Evolutionary conservation across 2,888 invertebrate species (phyloP), one percentile per base, ranked within the genome.

Genomic region (Drosophila tripunctata): DNA sequence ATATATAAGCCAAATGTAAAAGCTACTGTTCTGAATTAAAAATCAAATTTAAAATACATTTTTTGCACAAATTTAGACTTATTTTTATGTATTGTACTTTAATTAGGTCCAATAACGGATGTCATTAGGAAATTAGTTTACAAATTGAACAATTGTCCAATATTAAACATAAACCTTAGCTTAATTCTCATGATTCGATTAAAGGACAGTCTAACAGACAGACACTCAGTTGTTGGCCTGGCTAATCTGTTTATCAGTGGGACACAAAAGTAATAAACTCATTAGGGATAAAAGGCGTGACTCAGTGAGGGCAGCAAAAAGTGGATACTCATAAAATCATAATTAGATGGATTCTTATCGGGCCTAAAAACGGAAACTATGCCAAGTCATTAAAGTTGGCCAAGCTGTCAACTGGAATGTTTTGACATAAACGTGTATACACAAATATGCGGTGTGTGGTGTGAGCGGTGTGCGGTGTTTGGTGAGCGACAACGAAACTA

Each of bases 321-420:
- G 52, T 5, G 15, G 2, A 52, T 44, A n/a, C 8, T 19, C 54
- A 44, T 71, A 51, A 62, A 67, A 71, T 67, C 24, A 48, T 67
- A 63, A 72, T 63, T 48, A 57, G 50, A 27, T 22, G 35, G n/a
- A 31, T 58, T 51, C 72, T 62, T 71, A 58, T 71, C 62, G 45
- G 44, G 4, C 17, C n/a, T n/a, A 2, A 6, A 44, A 14, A 12
- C 35, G 30, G 30, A 41, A 67, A 51, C 22, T 47, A 38, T 43
- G 8, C 4, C n/a, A n/a, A 22, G 50, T 30, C 41, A 57, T 36
- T 12, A 8, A 3, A 14, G 27, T 14, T 45, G 12, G 10, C 19
- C 35, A 4, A n/a, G 8, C 35, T 19, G 33, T 22, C 19, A 35
- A 21, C 38, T 45, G 7, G 15, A 44, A 43, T n/a, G n/a, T 12